Percentiles rank a stretch among this genome's conserved stretches.
These are phyloP conservation scores for Lepus americanus DNA, from an alignment of 2,113 vertebrate genomes.

Conservation along the genomic window DNA sequence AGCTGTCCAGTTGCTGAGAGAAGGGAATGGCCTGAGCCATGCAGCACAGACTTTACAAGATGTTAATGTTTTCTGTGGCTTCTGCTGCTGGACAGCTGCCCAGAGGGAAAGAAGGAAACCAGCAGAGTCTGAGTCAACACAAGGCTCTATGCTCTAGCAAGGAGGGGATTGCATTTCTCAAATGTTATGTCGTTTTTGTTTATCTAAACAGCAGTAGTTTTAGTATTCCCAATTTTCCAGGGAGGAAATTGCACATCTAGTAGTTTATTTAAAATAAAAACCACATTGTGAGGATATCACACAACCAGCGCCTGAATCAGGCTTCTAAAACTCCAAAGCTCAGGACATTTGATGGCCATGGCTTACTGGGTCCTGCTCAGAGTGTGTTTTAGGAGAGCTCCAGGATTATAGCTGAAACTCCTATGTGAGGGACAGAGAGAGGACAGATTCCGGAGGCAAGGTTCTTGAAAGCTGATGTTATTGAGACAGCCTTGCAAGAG, in stretches of 20 bases:
- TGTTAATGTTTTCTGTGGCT: background rate
- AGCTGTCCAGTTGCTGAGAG: background rate
- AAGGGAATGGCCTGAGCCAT: background rate
- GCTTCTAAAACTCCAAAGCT: background rate
- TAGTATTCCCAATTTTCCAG: background rate
- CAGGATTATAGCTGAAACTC: background rate
- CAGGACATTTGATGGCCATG: background rate
- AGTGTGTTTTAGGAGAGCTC: background rate
- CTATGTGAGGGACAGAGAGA: background rate
- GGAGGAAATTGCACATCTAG: background rate
- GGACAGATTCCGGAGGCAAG: background rate
- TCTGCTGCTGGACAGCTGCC: background rate
- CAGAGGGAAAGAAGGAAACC: background rate
- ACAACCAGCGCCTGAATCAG: background rate
- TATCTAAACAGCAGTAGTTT: background rate
- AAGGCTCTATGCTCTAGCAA: background rate
- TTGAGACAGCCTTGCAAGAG: background rate
- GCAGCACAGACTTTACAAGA: background rate
- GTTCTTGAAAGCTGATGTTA: background rate
- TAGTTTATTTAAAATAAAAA: background rate
- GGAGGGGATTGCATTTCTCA: background rate
- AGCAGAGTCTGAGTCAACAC: background rate
- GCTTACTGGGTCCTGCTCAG: background rate
- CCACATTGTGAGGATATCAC: background rate
- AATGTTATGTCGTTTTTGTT: background rate